These are phyloP conservation scores for Parasteatoda lunata DNA, from an alignment of 2,888 invertebrate genomes.

Conservation along the genomic window DNA sequence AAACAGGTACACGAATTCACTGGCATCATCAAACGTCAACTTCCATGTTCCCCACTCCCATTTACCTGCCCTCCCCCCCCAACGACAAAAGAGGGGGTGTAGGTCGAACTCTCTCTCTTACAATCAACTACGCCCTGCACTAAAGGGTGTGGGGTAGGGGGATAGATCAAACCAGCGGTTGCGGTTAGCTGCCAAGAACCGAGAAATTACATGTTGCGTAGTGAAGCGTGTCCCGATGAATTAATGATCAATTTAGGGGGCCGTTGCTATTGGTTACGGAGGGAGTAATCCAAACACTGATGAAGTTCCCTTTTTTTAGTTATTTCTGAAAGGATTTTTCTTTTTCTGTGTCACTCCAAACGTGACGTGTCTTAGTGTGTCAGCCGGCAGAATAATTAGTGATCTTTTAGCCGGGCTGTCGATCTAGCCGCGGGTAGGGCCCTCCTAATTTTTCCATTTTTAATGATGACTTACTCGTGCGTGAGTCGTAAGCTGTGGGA, in stretches of 20 bases:
- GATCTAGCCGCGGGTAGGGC: background rate
- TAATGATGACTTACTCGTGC: constrained; percentile 14
- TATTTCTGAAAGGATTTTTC: constrained; percentile 8
- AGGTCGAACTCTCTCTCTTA: constrained; percentile 18
- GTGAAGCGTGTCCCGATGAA: constrained; percentile 62
- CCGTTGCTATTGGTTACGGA: constrained; percentile 30
- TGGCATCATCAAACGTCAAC: constrained; percentile 42
- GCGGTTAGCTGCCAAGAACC: constrained; percentile 66
- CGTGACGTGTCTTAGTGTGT: constrained; percentile 33
- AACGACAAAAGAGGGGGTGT: constrained; percentile 9
- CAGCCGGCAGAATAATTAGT: constrained; percentile 27
- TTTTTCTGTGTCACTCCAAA: constrained; percentile 16
- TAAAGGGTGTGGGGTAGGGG: constrained; percentile 27
- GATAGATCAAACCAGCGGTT: constrained; percentile 42
- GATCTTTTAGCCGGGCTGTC: constrained; percentile 8
- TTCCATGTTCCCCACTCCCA: constrained; percentile 29
- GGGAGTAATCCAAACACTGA: constrained; percentile 60
- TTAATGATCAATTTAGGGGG: constrained; percentile 66
- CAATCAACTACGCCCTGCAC: background rate
- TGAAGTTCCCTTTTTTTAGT: constrained; percentile 19
- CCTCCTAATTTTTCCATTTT: constrained; percentile 37
- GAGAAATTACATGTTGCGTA: constrained; percentile 68
- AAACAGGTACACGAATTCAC: background rate
- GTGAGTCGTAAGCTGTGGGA: background rate
- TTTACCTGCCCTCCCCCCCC: constrained; percentile 3